Evolutionary conservation across 2,113 vertebrate species (phyloP), one percentile per base, ranked within the genome.

Genomic region (Gavialis gangeticus): DNA sequence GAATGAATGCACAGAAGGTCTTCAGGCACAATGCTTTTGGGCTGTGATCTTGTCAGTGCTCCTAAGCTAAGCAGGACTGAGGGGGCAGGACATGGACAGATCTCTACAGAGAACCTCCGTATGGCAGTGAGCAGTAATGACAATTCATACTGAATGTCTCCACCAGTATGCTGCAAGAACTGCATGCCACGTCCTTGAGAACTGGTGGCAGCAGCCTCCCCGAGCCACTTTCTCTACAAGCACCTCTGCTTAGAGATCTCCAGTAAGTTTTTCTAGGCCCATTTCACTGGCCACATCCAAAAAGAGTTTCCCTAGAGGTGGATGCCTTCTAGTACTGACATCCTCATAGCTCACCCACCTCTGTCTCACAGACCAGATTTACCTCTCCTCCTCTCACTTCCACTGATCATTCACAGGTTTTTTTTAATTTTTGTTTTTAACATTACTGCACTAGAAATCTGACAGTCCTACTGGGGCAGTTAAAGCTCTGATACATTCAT

Each of bases 11-110:
- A 95, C 82, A 84, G 92, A 82, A 46, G 89, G 80, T 89, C 87
- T 92, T 89, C 80, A 77, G 93, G 80, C 34, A 1, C 11, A 93
- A 56, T 18, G 94, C 91, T 92, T 94, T 46, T 37, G 7, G 91
- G 90, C 88, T 89, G 83, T 80, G 89, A 4, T 93, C 92, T 24
- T 92, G 87, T 91, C 96, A 88, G 64, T 87, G 93, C 79, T 77
- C 85, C 66, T 82, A 92, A 96, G 87, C 88, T 67, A 58, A 81
- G 54, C 19, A 66, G n/a, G 57, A 15, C 57, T 76, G 57, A 77
- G 82, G 46, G 46, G 8, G 46, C 7, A 9, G 46, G 46, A 46
- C 46, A 46, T 46, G 34, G 94, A 95, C 82, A 96, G 88, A 92
- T 59, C 37, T 94, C 56, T 3, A 8, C 89, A 57, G 63, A 90